Conservation (phyloP, 2,888 invertebrate genomes). For the Hypselothyrea guttata region DNA sequence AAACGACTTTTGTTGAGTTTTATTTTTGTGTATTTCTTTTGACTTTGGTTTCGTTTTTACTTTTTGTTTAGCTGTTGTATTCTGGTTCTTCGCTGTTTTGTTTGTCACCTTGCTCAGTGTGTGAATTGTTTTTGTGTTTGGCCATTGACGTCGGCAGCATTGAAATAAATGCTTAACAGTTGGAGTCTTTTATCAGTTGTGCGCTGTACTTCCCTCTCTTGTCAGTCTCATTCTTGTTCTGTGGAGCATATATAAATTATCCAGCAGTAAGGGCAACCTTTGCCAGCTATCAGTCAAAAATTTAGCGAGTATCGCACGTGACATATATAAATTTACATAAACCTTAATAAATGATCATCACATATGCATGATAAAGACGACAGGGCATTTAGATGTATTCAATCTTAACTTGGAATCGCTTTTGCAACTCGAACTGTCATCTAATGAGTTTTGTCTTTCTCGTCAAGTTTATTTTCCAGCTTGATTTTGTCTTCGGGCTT, state of each 20-base stretch:
- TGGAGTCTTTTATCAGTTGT: conserved; percentile 54
- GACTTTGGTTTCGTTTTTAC: conserved; percentile 23
- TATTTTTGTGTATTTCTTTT: conserved; percentile 11
- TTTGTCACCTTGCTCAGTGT: conserved; percentile 62
- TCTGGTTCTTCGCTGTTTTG: conserved; percentile 45
- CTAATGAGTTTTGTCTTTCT: conserved; percentile 33
- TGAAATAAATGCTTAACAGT: conserved; percentile 39
- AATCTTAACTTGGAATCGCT: conserved; percentile 18
- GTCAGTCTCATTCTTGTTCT: conserved; percentile 6
- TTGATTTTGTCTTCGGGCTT: neutral
- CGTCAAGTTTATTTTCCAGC: conserved; percentile 26
- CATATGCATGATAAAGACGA: conserved; percentile 22
- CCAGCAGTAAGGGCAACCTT: conserved; percentile 18
- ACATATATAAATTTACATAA: conserved; percentile 16
- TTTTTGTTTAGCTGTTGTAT: conserved; percentile 20
- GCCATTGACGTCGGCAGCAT: conserved; percentile 52
- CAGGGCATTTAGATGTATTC: conserved; percentile 20
- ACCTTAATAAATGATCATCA: conserved; percentile 39
- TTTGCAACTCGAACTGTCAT: neutral
- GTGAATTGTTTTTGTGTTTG: conserved; percentile 24
- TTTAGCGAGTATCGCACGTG: conserved; percentile 4
- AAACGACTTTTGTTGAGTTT: conserved; percentile 52
- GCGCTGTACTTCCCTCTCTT: conserved; percentile 8
- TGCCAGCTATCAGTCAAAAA: neutral
- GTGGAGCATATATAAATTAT: conserved; percentile 50